phyloP scores from a whole-genome alignment of 92 coral and sea anemone species.

The Zoanthus sansibaricus region DNA sequence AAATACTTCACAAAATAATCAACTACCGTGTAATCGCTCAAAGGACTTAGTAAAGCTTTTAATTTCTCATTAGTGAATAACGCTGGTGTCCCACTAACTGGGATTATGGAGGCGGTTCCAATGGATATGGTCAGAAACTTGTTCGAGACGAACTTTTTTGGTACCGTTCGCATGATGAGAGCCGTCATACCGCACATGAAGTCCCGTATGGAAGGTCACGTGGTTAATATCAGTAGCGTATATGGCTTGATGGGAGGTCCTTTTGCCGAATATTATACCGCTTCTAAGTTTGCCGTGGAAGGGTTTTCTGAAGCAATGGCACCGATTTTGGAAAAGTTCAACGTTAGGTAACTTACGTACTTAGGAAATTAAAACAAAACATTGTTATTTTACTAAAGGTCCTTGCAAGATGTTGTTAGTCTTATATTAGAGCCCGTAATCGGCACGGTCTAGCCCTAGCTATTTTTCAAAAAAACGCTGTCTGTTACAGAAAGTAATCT shows the following conservation, averaged over 20 bases:
- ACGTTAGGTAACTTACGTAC: slow-evolving; percentile 60
- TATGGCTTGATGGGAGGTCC: slow-evolving; percentile 82
- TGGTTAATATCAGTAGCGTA: slow-evolving; percentile 81
- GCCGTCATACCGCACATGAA: slow-evolving; percentile 91
- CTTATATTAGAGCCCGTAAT: no score
- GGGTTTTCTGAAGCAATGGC: slow-evolving; percentile 89
- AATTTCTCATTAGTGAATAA: slow-evolving; percentile 70
- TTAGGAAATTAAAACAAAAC: no score
- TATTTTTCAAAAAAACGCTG: no score
- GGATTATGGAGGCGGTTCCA: slow-evolving; percentile 76
- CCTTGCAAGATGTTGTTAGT: no score
- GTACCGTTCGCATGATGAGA: slow-evolving; percentile 77
- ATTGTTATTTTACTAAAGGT: no score
- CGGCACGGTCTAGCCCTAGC: no score
- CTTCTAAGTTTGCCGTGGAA: slow-evolving; percentile 89
- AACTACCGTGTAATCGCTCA: no score
- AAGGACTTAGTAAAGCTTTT: no score
- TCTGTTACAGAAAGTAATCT: no score
- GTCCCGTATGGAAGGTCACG: slow-evolving; percentile 78
- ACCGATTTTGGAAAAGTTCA: slow-evolving; percentile 75
- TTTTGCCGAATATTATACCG: slow-evolving; percentile 75
- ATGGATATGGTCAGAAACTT: slow-evolving; percentile 60
- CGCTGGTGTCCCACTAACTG: slow-evolving; percentile 80
- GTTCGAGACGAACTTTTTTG: slow-evolving; percentile 88
- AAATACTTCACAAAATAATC: no score